These are phyloP conservation scores for Platorchestia sp. DNA, from an alignment of 1,140 invertebrate species.

Conservation along the genomic window DNA sequence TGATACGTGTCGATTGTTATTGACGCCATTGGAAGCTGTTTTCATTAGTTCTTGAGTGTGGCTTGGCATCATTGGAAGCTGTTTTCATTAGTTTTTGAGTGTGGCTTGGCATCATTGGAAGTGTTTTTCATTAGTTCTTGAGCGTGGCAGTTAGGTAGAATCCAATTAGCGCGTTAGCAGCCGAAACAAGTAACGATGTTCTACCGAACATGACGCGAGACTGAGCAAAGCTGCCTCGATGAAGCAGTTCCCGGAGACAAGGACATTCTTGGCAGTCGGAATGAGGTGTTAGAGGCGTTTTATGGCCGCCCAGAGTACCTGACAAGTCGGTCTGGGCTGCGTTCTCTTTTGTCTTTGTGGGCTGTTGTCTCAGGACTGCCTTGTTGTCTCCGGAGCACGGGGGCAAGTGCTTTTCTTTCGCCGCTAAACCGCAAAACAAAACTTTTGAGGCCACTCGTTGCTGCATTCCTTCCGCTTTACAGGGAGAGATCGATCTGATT, in stretches of 20 bases:
- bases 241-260: not conserved
- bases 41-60: not conserved
- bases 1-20: not conserved
- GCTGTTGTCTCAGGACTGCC: not conserved
- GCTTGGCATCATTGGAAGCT: not conserved
- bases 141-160: not conserved
- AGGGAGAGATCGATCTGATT: not conserved
- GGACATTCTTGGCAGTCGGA: not conserved
- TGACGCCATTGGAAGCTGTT: not conserved
- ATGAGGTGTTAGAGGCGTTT: not conserved
- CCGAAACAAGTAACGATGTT: not conserved
- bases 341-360: not conserved
- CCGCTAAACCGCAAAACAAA: not conserved
- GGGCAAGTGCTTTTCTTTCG: not conserved
- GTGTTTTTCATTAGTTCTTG: not conserved
- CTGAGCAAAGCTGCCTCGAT: not conserved
- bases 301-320: not conserved
- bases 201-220: not conserved
- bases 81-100: not conserved
- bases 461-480: not conserved
- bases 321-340: not conserved
- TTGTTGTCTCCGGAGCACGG: not conserved
- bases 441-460: not conserved
- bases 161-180: not conserved
- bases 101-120: not conserved